These are phyloP conservation scores for Pandion haliaetus DNA, from an alignment of 2,113 vertebrate genomes.

Conservation along the genomic window DNA sequence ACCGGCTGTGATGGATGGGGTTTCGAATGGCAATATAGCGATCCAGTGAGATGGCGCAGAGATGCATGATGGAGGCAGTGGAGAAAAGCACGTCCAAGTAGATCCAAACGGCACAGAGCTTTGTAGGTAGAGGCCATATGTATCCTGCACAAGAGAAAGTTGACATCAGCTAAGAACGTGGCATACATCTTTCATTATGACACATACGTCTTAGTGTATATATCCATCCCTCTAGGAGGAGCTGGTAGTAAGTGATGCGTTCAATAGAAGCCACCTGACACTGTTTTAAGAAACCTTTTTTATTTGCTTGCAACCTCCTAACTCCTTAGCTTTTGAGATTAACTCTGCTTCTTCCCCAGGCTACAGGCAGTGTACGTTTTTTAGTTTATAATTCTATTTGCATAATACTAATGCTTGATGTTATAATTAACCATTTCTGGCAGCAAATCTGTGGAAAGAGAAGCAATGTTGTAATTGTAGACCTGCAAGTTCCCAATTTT, in stretches of 20 bases:
- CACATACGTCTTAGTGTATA: fast-evolving
- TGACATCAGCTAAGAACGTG: not conserved
- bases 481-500: not conserved
- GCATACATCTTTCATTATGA: not conserved
- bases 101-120: conserved; percentile 93
- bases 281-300: not conserved
- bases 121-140: conserved; percentile 86
- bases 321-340: not conserved
- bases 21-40: conserved; percentile 94
- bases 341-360: not conserved
- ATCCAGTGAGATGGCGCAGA: conserved; percentile 96
- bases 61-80: conserved; percentile 97
- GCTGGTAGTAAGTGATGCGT: not conserved
- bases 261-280: not conserved
- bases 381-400: not conserved
- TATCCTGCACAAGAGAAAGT: conserved; percentile 78
- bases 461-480: not conserved
- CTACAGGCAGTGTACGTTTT: not conserved
- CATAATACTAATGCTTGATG: not conserved
- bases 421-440: not conserved
- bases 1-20: conserved; percentile 94
- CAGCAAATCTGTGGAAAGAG: not conserved
- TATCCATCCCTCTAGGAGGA: not conserved
- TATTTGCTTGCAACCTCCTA: not conserved
- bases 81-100: conserved; percentile 97